Base-by-base conservation (phyloP, 1,140 invertebrate species). In the Atopsyche davidsoni region DNA sequence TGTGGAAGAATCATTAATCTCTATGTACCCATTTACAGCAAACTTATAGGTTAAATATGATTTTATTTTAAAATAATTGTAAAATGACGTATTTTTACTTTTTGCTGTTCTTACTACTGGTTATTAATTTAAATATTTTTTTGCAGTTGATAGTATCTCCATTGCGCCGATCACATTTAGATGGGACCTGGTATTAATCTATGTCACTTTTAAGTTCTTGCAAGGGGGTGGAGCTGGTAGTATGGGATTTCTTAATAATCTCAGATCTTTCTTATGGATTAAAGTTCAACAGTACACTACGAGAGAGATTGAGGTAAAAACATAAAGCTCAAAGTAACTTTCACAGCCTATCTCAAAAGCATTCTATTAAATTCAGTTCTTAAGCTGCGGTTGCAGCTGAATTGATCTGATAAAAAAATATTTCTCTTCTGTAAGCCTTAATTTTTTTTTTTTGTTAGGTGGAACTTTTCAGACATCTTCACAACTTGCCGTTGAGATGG, bases 261-360 rank as follows among this genome's bases (percentile, higher is more conserved):
- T 96, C 1, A 76, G 94, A 32, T 85, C 86, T 2, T 92, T 93
- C 64, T 69, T 98, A 3, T 98, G 95, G 95, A 96, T 97, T 62
- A 78, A 80, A 55, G 87, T 98, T 38, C 90, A 96, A 59, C 95
- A 98, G 64, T 97, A 92, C 62, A 96, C 94, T 2, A 95, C 91
- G 3, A 78, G 89, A 50, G 87, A 93, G 73, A 80, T 96, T 25
- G 86, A 96, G 73, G 83, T 91, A 57, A 65, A 55, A 38, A 28
- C 23, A 11, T 48, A 22, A 6, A 24, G 25, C 25, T 7, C 6
- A 28, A 7, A 7, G 6, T 28, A 28, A 7, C n/a, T 7, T n/a
- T 28, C 6, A 28, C n/a, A 6, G 6, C 6, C 25, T 7, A n/a
- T 28, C n/a, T 28, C 6, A 7, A 28, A 28, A n/a, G 19, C 6